Evolutionary conservation across 1,140 invertebrate species (phyloP).

Genomic region (Apocrypta bakeri): DNA sequence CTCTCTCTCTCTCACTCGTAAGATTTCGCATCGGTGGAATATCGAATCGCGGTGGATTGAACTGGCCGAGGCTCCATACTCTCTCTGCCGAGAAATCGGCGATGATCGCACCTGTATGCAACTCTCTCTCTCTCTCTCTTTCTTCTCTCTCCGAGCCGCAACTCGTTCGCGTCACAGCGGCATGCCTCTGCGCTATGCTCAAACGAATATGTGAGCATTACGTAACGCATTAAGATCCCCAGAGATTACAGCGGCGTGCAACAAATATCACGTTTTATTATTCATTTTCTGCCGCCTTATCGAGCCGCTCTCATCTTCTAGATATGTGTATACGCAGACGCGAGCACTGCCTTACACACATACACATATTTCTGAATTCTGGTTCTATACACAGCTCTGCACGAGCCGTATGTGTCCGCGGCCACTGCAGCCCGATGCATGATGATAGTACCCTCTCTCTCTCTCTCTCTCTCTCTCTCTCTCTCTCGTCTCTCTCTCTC

Average conservation of each 20-base stretch:
- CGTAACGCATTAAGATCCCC: constrained; percentile 62
- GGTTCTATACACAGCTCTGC: background rate
- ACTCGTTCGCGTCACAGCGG: background rate
- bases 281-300: constrained; percentile 59
- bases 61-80: background rate
- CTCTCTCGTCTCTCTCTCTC: too few species aligned
- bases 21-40: too few species aligned
- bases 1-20: background rate
- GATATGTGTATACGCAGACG: background rate
- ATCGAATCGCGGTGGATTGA: background rate
- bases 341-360: background rate
- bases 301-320: constrained; percentile 44
- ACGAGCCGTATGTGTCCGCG: background rate
- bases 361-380: background rate
- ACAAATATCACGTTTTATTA: constrained; percentile 67
- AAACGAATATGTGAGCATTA: constrained; percentile 62
- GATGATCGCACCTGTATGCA: constrained; percentile 12
- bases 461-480: background rate
- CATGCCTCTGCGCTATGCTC: constrained; percentile 19
- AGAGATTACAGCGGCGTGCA: constrained; percentile 58
- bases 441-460: background rate
- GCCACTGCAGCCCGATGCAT: constrained; percentile 27
- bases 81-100: background rate
- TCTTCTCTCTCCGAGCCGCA: background rate
- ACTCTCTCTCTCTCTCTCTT: background rate